Percentiles rank a stretch among this genome's conserved stretches.
These are phyloP conservation scores for Chaetophractus vellerosus DNA, from an alignment of 2,797 vertebrate species.

Conservation along the genomic window DNA sequence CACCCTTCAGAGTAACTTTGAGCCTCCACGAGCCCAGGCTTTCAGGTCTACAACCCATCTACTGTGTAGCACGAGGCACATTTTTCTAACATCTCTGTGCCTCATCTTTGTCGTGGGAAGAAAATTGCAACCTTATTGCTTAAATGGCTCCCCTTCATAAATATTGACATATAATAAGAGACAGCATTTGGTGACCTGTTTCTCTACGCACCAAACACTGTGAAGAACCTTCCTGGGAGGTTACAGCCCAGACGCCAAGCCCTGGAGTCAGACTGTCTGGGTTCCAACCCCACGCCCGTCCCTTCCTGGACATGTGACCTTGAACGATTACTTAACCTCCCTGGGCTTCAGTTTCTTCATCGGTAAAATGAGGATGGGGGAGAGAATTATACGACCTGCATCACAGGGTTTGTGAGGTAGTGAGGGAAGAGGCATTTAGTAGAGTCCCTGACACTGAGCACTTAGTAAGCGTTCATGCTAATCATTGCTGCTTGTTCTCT, in stretches of 20 bases:
- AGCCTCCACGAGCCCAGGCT: background rate
- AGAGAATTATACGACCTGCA: no score
- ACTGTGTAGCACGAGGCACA: fast-evolving
- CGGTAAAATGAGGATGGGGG: background rate
- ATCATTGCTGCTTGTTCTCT: background rate
- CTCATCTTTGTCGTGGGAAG: background rate
- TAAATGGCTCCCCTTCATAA: background rate
- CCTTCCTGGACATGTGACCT: background rate
- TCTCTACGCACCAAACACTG: background rate
- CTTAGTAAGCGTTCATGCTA: fast-evolving
- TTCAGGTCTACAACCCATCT: background rate
- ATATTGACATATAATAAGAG: background rate
- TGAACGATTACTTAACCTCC: background rate
- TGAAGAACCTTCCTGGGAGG: background rate
- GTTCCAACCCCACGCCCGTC: background rate
- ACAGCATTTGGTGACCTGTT: background rate
- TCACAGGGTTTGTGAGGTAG: background rate
- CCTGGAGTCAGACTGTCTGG: background rate
- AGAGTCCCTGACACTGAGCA: background rate
- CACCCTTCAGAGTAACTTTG: background rate
- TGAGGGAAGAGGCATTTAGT: background rate
- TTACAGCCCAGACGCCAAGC: background rate
- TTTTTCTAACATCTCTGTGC: background rate
- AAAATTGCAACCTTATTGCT: background rate
- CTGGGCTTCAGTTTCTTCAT: background rate